A percentile compares a stretch with the other conserved stretches of the same genome.
These are phyloP conservation scores for Horisme vitalbata DNA, from an alignment of 2,888 invertebrate species.

Conservation along the genomic window DNA sequence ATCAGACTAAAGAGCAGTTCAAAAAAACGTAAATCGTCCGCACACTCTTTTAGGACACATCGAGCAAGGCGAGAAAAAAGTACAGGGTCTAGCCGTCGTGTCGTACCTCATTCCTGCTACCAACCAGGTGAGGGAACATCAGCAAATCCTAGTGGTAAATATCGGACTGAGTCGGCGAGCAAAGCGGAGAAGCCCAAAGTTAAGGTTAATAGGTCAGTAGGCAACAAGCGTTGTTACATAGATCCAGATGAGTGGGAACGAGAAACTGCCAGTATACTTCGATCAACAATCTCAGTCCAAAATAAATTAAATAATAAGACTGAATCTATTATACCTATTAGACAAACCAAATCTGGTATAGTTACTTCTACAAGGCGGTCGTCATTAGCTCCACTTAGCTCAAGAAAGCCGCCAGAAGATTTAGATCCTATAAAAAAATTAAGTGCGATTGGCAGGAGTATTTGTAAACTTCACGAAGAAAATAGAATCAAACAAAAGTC, in stretches of 20 bases:
- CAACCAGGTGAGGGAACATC: constrained; percentile 52
- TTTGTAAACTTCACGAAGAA: constrained; percentile 67
- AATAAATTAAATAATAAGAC: constrained; percentile 59
- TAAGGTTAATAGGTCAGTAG: constrained; percentile 69
- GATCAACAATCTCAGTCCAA: constrained; percentile 73
- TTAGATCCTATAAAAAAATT: constrained; percentile 67
- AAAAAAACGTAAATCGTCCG: constrained; percentile 79
- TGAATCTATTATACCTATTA: constrained; percentile 50
- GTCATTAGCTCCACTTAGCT: constrained; percentile 48
- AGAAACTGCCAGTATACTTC: constrained; percentile 80
- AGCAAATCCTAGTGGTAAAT: constrained; percentile 55
- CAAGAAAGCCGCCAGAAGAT: constrained; percentile 50
- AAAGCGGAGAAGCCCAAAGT: constrained; percentile 62
- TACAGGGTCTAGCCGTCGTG: constrained; percentile 64
- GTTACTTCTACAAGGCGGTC: constrained; percentile 49
- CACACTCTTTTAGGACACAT: constrained; percentile 74
- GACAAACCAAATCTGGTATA: constrained; percentile 64
- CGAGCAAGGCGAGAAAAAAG: constrained; percentile 77
- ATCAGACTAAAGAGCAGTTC: constrained; percentile 59
- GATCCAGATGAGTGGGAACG: constrained; percentile 80
- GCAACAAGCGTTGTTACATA: constrained; percentile 80
- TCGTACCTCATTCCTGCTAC: constrained; percentile 73
- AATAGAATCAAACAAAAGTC: constrained; percentile 59
- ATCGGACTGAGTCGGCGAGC: constrained; percentile 71
- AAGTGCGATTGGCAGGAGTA: constrained; percentile 72